phyloP scores from a whole-genome alignment of 2,797 vertebrate species.

The Harpagifer antarcticus region DNA sequence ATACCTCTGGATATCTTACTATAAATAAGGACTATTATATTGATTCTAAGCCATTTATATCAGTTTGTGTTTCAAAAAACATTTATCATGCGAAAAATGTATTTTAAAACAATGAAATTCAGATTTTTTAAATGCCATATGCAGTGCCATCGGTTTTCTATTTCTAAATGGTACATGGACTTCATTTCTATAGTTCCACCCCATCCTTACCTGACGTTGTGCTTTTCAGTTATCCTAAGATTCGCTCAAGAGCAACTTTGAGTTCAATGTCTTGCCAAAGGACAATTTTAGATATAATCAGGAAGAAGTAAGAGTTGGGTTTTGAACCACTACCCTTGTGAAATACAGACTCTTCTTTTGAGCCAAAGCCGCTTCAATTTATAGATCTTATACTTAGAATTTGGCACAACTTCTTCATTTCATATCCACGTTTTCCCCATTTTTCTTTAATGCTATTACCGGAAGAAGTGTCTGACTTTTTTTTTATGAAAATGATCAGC shows the following conservation, averaged over 20 bases:
- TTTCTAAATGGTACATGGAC: background rate
- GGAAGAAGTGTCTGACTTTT: background rate
- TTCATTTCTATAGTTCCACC: too few species aligned
- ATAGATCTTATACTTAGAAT: background rate
- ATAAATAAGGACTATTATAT: conserved; percentile 1
- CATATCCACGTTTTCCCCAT: background rate
- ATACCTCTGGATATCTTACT: conserved; percentile 6
- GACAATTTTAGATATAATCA: too few species aligned
- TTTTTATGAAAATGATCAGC: background rate
- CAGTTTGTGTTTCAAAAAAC: background rate
- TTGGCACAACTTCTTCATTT: background rate
- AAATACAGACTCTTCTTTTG: too few species aligned
- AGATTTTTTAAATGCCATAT: background rate
- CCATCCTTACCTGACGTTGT: too few species aligned
- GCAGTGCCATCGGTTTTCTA: background rate
- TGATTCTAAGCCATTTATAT: conserved; percentile 9
- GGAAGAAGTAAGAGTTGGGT: too few species aligned
- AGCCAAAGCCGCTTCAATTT: too few species aligned
- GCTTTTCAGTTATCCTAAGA: too few species aligned
- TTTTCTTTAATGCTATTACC: background rate
- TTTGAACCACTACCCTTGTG: too few species aligned
- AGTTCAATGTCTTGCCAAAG: too few species aligned
- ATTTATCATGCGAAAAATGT: background rate
- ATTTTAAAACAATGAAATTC: conserved; percentile 1
- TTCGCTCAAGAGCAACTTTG: too few species aligned